Percentiles rank a stretch among this genome's conserved stretches.
Conservation (phyloP, 2,113 vertebrate species). For the Silurus meridionalis region DNA sequence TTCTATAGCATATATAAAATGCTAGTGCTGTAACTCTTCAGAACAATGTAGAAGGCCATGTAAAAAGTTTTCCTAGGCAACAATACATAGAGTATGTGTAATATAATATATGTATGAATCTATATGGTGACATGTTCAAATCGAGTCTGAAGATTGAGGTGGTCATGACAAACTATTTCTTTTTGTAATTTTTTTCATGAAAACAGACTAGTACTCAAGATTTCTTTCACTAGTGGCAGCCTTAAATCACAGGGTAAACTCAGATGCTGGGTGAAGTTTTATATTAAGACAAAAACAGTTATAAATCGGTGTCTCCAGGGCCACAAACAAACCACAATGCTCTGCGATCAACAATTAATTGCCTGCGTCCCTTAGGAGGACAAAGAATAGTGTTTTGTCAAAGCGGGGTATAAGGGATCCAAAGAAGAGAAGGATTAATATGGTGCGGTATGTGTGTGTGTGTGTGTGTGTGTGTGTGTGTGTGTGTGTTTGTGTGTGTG, state of each 20-base stretch:
- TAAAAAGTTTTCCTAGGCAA: not conserved
- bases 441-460: constrained; percentile 35
- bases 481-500: constrained; percentile 18
- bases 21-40: not conserved
- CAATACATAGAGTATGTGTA: not conserved
- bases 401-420: constrained; percentile 28
- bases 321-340: constrained; percentile 40
- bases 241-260: constrained; percentile 11
- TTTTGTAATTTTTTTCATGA: not conserved
- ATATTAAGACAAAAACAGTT: constrained; percentile 4
- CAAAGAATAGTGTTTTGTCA: constrained; percentile 39
- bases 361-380: constrained; percentile 24
- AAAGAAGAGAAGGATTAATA: constrained; percentile 51
- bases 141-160: not conserved
- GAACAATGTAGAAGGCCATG: not conserved
- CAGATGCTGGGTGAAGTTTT: not conserved
- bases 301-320: constrained; percentile 31
- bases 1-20: not conserved
- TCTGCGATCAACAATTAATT: constrained; percentile 48
- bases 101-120: not conserved
- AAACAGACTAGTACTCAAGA: not conserved
- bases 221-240: not conserved
- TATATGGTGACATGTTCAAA: not conserved
- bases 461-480: constrained; percentile 40
- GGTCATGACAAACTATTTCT: not conserved